Conservation (phyloP, 2,113 vertebrate genomes). For the Xiphophorus couchianus region DNA sequence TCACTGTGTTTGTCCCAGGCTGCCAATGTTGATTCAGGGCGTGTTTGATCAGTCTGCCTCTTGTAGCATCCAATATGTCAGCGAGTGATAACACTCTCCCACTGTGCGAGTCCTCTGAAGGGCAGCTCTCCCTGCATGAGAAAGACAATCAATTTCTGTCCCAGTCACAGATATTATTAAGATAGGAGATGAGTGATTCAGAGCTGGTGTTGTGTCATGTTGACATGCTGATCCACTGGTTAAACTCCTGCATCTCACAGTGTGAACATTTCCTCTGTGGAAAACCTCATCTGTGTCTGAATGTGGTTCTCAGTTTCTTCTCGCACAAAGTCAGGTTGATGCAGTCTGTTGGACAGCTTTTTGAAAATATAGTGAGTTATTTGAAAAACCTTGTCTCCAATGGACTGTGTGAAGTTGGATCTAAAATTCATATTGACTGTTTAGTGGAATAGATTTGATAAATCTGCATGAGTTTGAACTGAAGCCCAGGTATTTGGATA, state of each 20-base stretch:
- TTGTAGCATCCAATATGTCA: slow-evolving; percentile 53
- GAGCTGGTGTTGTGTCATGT: slow-evolving; percentile 2
- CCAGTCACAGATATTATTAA: slow-evolving; percentile 48
- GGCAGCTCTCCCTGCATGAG: slow-evolving; percentile 48
- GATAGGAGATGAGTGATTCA: slow-evolving; percentile 49
- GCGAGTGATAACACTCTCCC: slow-evolving; percentile 64
- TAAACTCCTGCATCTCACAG: slow-evolving; percentile 13
- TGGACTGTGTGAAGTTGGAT: too few relatives aligned
- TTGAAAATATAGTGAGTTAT: too few relatives aligned
- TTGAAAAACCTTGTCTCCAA: too few relatives aligned
- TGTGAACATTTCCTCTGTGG: slow-evolving; percentile 2
- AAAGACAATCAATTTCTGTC: slow-evolving; percentile 61
- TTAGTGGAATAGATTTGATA: too few relatives aligned
- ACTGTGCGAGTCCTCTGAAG: slow-evolving; percentile 64
- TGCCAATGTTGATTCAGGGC: slow-evolving; percentile 44
- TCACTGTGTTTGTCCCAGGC: slow-evolving; percentile 2
- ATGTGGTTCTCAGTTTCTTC: not conserved
- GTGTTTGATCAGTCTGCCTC: slow-evolving; percentile 45
- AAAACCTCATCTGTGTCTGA: not conserved
- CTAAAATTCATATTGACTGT: too few relatives aligned
- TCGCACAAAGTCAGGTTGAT: too few relatives aligned
- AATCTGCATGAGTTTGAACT: too few relatives aligned
- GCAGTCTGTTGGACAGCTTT: too few relatives aligned
- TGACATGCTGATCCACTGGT: slow-evolving; percentile 6
- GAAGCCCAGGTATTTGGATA: too few relatives aligned